Conservation (phyloP, 2,797 vertebrate species). For the Mastacembelus armatus region DNA sequence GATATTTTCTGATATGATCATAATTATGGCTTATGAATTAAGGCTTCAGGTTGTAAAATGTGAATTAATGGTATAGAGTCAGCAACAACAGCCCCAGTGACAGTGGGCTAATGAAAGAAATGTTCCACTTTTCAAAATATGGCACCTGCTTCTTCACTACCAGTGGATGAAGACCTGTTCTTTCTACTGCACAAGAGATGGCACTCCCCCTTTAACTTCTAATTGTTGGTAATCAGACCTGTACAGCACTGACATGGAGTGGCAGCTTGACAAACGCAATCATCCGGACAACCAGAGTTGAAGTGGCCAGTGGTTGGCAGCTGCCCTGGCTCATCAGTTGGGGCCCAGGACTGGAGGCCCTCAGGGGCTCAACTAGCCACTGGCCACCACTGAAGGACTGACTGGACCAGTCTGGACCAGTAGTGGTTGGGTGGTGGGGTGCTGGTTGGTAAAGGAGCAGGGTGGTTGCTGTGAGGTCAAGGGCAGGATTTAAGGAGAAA, state of each 20-base stretch:
- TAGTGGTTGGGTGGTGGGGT: constrained; percentile 47
- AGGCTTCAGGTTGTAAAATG: not conserved
- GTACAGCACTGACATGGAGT: constrained; percentile 78
- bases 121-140: not conserved
- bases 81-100: not conserved
- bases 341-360: constrained; percentile 71
- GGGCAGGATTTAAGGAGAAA: constrained; percentile 58
- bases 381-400: constrained; percentile 59
- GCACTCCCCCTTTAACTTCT: constrained; percentile 72
- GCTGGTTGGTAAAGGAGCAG: constrained; percentile 43
- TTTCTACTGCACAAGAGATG: constrained; percentile 32
- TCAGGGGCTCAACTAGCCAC: constrained; percentile 73
- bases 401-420: constrained; percentile 58
- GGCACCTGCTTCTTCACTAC: constrained; percentile 31
- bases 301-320: constrained; percentile 85
- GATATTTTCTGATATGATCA: too few species aligned
- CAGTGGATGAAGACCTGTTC: constrained; percentile 4
- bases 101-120: not conserved
- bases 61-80: too few species aligned
- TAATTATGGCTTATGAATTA: too few species aligned
- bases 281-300: constrained; percentile 83
- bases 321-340: constrained; percentile 85
- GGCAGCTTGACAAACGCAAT: constrained; percentile 88
- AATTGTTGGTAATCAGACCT: constrained; percentile 84
- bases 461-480: constrained; percentile 56